Conservation (phyloP, 2,113 vertebrate genomes). For the Struthidea cinerea region DNA sequence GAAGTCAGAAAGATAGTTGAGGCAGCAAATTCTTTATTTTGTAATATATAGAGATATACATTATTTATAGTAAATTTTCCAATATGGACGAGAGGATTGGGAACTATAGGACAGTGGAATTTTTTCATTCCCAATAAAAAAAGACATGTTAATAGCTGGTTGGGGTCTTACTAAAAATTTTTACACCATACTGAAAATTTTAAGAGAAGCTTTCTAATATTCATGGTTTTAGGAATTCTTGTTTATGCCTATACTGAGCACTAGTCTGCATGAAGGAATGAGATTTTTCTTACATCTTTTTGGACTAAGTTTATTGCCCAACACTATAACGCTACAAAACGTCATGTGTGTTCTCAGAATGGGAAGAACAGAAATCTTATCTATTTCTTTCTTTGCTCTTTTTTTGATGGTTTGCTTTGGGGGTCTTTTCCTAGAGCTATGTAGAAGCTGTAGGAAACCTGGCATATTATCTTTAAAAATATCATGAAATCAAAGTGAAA, state of each 20-base stretch:
- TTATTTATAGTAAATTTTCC: neutral
- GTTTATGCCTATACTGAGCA: neutral
- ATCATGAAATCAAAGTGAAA: neutral
- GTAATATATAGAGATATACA: neutral
- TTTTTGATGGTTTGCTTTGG: neutral
- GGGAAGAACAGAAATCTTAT: neutral
- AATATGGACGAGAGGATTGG: neutral
- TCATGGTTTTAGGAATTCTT: neutral
- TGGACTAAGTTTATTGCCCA: neutral
- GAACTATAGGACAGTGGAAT: neutral
- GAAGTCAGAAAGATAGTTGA: neutral
- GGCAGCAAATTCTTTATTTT: neutral
- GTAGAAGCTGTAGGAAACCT: neutral
- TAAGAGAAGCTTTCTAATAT: neutral
- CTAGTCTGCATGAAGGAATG: neutral
- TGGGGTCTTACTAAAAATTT: neutral
- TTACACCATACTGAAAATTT: neutral
- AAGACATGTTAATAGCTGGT: neutral
- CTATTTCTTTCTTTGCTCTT: neutral
- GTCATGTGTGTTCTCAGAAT: neutral
- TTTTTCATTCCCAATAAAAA: neutral
- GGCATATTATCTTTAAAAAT: neutral
- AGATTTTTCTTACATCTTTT: neutral
- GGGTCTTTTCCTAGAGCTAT: neutral
- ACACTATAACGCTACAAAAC: neutral